Evolutionary conservation across 2,888 invertebrate species (phyloP), one percentile per base, ranked within the genome.

Genomic region (Phortica magna): DNA sequence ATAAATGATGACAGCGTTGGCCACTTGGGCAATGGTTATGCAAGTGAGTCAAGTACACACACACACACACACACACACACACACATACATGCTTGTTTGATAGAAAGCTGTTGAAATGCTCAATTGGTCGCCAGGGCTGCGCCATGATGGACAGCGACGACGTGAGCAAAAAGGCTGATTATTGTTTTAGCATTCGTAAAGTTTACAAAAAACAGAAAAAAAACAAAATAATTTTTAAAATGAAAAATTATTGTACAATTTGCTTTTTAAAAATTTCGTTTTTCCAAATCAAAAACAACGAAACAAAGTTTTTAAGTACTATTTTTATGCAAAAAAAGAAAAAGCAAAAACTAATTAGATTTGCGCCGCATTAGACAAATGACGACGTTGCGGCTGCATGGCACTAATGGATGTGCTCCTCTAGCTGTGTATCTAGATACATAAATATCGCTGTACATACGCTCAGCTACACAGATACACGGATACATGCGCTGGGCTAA

Each of bases 401-500:
- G 14, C 22, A 53, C 70, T 71, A 68, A 68, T 68, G 70, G 22
- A 53, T 59, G 59, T 59, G 59, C 19, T 59, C 48, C 9, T 61
- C n/a, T 61, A 61, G 61, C 7, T 61, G 22, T 61, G 22, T 61
- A 19, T 71, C 31, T 71, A 48, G 22, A 53, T 71, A 71, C 70
- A 70, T 70, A 17, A 61, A 70, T 70, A 7, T 59, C 59, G n/a
- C 14, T 41, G 12, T 41, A 31, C 39, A 39, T 12, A 70, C 7
- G 19, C 14, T 12, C 43, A 78, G 72, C 77, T 72, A 59, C 53
- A 76, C 68, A 78, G 65, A 76, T 83, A 76, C 59, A 79, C 71
- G 55, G 78, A 73, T 41, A 77, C 57, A 74, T 67, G 74, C 53
- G 76, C 59, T 64, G 64, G 64, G 64, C 64, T 64, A 64, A 64